Base-by-base conservation (phyloP, 2,797 vertebrate genomes). In the Phataginus tricuspis region DNA sequence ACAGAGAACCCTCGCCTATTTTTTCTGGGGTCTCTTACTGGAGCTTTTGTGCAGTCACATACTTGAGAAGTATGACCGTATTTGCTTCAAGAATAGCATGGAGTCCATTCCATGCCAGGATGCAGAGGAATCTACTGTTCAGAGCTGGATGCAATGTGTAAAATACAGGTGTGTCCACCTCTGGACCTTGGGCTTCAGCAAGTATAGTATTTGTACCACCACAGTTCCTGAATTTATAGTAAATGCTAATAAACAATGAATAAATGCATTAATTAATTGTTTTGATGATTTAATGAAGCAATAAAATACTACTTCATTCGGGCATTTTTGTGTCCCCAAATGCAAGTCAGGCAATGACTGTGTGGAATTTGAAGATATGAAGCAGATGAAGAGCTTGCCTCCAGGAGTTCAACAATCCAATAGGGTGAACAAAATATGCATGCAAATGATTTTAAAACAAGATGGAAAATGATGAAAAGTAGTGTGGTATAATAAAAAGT, bases 301-400 rank as follows among this genome's bases (percentile, higher is more conserved):
- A 68, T 72, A 61, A 77, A 80, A 87, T 57, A 59, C 19, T 29
- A 39, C 61, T 37, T 77, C 23, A 51, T 79, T 57, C 21, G 19
- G 53, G 37, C 42, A 90, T 57, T 83, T 71, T 83, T 39, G 0
- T 42, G 42, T 64, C 57, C 13, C 25, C 31, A 55, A 45, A 63
- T 63, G 21, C 25, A 31, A 15, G 31, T n/a, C 66, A 87, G 34
- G 18, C 4, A 82, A 61, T 75, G 59, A 80, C 23, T 68, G 0
- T 18, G n/a, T 29, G 7, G 49, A 77, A 91, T 61, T 80, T 86
- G 39, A 39, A 95, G 95, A 96, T 5, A 51, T 69, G n/a, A 96
- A 85, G 12, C 42, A 93, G 10, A 90, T 7, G 55, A 86, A 88
- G 37, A 63, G 5, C 80, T 94, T 82, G 6, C 29, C 19, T 49